These are phyloP conservation scores for Chromoteleia sp. DNA, from an alignment of 2,888 invertebrate species.

Conservation along the genomic window DNA sequence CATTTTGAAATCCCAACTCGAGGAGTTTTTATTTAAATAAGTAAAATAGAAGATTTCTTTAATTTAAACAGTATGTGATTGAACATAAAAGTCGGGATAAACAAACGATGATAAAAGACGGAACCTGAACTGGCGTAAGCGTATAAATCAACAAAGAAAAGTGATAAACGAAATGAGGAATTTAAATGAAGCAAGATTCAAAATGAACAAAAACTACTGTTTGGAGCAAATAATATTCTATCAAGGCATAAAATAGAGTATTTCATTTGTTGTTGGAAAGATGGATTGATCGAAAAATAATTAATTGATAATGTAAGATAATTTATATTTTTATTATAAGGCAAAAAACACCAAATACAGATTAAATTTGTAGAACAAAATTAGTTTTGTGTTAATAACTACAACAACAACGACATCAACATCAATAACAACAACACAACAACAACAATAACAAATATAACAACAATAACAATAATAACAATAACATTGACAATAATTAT, in stretches of 20 bases:
- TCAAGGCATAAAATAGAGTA: conserved; percentile 32
- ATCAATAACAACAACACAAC: too few relatives aligned
- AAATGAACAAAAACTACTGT: conserved; percentile 37
- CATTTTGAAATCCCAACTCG: conserved; percentile 74
- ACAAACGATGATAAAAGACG: conserved; percentile 42
- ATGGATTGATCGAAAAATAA: conserved; percentile 17
- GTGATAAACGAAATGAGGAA: conserved; percentile 52
- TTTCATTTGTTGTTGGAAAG: conserved; percentile 38
- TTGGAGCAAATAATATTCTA: conserved; percentile 27
- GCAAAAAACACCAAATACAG: background rate
- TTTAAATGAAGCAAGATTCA: conserved; percentile 39
- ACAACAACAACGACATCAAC: too few relatives aligned
- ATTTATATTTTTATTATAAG: background rate
- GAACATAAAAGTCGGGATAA: conserved; percentile 28
- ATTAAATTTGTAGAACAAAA: too few relatives aligned
- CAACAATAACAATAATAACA: too few relatives aligned
- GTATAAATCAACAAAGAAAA: conserved; percentile 46
- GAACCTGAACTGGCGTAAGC: conserved; percentile 18
- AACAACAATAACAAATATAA: too few relatives aligned
- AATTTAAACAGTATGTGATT: conserved; percentile 6
- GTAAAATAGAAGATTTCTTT: conserved; percentile 16
- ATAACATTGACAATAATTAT: too few relatives aligned
- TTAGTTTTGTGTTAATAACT: too few relatives aligned
- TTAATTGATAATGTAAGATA: background rate
- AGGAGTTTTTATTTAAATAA: conserved; percentile 1